Percentiles rank a stretch among this genome's conserved stretches.
Evolutionary conservation across 2,797 vertebrate species (phyloP).

Genomic region (Hyperoplus lanceolatus): DNA sequence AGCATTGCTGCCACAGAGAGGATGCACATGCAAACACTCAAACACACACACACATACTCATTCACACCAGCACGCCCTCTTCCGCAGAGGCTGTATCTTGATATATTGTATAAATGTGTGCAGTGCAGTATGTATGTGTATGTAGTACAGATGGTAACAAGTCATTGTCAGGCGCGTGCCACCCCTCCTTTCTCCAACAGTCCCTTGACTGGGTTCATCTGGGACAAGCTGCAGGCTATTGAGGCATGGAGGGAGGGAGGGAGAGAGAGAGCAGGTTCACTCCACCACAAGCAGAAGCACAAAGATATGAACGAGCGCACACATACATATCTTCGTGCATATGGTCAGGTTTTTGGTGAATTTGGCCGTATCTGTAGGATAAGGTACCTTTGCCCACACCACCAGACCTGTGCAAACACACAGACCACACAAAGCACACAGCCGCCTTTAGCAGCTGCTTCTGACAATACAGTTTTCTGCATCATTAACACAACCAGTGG

Average conservation of each 20-base stretch:
- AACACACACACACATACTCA: constrained; percentile 12
- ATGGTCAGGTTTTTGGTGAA: not conserved
- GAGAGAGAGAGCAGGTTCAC: constrained; percentile 34
- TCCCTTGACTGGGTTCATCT: constrained; percentile 66
- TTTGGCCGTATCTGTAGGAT: not conserved
- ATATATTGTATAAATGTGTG: constrained; percentile 73
- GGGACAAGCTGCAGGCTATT: constrained; percentile 73
- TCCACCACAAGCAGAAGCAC: constrained; percentile 12
- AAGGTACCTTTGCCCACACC: not conserved
- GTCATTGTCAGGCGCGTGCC: constrained; percentile 67
- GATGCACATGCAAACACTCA: constrained; percentile 25
- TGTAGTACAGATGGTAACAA: constrained; percentile 79
- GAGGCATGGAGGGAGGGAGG: constrained; percentile 37
- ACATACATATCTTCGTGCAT: not conserved
- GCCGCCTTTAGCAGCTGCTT: constrained; percentile 38
- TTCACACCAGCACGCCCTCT: constrained; percentile 43
- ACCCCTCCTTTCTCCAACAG: constrained; percentile 36
- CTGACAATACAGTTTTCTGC: constrained; percentile 31
- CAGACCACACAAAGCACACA: constrained; percentile 10
- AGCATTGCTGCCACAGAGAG: constrained; percentile 60
- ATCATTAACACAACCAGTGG: constrained; percentile 48
- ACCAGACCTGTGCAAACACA: not conserved
- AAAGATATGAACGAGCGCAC: not conserved
- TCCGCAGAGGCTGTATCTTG: constrained; percentile 63
- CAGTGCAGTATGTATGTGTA: constrained; percentile 73